Base-by-base conservation (phyloP, 2,797 vertebrate species). In the Hoplostethus mediterraneus region DNA sequence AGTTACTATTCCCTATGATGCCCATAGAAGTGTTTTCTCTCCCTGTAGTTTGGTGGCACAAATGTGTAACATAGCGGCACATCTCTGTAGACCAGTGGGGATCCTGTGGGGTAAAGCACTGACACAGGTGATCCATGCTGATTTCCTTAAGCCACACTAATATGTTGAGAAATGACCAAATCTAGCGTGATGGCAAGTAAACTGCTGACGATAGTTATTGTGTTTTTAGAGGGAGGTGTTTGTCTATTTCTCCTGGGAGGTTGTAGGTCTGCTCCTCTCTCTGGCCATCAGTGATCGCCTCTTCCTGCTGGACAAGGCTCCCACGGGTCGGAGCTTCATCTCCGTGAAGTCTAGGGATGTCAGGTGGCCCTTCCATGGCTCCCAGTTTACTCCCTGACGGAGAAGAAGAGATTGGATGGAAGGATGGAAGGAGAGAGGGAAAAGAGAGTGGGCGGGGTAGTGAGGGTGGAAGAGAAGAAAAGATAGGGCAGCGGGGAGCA, bases 361-460 rank as follows among this genome's bases (percentile, higher is more conserved):
- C 63, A 96, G 93, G 52, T 97, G 96, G 67, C 96, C 97, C 90
- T 97, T 97, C 96, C 97, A 97, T 0, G 97, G 95, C 70, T 97
- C 93, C 96, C 97, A 98, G 79, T 97, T 99, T 76, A 97, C 93
- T 1, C 95, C 95, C 96, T 98, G 71, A 8, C 31, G 76, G 71
- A 5, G 12, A 56, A 51, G 67, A 14, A 40, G 36, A 70, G 10
- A 61, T 0, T 16, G n/a, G 47, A 38, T 1, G 1, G 33, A 10
- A 69, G 12, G 58, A 64, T 47, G 38, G 42, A 5, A 47, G 58
- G 6, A 12, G 59, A 36, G 54, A 11, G 28, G 31, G 56, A 33
- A 1, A 31, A 42, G 51, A 45, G n/a, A 5, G 28, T 11, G 49
- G 62, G 10, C 6, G 2, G 8, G 55, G 13, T 59, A 61, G 13